Evolutionary conservation across 2,113 vertebrate genomes (phyloP).

Genomic region (Grantiella picta): DNA sequence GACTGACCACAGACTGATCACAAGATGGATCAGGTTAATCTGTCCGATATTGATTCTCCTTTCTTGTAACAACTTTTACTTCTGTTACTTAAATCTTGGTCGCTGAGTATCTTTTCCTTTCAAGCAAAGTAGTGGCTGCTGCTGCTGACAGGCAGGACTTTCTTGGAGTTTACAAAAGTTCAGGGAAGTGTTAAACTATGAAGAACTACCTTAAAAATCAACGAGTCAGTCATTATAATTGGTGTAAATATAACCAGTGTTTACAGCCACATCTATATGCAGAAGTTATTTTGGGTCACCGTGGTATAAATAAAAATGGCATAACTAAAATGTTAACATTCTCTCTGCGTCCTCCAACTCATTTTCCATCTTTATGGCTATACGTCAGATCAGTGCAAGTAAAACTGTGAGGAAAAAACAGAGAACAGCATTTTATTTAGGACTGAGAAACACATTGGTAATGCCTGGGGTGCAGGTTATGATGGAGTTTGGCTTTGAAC

Average conservation of each 20-base stretch:
- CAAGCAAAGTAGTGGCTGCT: not conserved
- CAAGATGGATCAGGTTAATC: not conserved
- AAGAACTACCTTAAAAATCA: not conserved
- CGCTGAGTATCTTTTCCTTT: not conserved
- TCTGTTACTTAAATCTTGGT: not conserved
- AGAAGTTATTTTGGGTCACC: not conserved
- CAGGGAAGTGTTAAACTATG: not conserved
- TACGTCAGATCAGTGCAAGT: not conserved
- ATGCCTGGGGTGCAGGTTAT: not conserved
- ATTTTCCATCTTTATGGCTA: not conserved
- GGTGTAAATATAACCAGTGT: not conserved
- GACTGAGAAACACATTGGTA: not conserved
- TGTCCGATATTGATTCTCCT: not conserved
- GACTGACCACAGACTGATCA: not conserved
- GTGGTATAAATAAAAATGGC: not conserved
- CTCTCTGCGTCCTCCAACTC: not conserved
- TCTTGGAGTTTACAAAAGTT: not conserved
- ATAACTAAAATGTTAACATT: not conserved
- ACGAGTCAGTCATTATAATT: not conserved
- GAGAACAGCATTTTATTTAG: not conserved
- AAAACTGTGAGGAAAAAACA: not conserved
- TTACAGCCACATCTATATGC: not conserved
- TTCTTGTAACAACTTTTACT: not conserved
- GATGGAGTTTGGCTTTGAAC: not conserved
- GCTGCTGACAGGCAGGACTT: not conserved